Conservation (phyloP, 2,113 vertebrate genomes). For the Crypturellus undulatus region DNA sequence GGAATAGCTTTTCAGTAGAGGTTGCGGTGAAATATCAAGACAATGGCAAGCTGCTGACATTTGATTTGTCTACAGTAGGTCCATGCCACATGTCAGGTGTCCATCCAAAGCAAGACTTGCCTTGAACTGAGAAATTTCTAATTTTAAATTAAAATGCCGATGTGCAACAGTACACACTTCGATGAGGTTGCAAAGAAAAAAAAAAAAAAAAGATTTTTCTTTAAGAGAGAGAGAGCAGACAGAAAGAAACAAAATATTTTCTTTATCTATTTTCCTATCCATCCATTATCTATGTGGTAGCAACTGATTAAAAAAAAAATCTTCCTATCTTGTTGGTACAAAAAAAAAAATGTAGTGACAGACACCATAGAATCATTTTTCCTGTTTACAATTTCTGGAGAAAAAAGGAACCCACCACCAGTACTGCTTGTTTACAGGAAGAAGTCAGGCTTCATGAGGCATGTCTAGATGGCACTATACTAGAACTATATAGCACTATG, state of each 20-base stretch:
- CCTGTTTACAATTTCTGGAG: not conserved
- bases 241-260: not conserved
- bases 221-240: not conserved
- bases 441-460: not conserved
- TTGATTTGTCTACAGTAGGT: not conserved
- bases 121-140: not conserved
- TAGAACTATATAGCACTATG: too few species aligned
- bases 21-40: not conserved
- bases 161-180: not conserved
- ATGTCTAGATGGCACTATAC: not conserved
- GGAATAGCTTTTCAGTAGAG: not conserved
- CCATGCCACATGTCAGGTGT: not conserved
- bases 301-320: too few species aligned
- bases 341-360: not conserved
- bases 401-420: rapidly evolving
- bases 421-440: not conserved
- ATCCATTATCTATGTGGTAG: not conserved
- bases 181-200: not conserved
- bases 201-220: too few species aligned
- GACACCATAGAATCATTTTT: not conserved
- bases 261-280: not conserved
- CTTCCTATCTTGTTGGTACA: not conserved
- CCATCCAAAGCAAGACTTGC: not conserved
- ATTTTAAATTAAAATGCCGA: not conserved
- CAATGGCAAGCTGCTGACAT: not conserved